Percentiles rank a stretch among this genome's conserved stretches.
phyloP scores from a whole-genome alignment of 2,888 invertebrate species.

The Microplitis deprimator region DNA sequence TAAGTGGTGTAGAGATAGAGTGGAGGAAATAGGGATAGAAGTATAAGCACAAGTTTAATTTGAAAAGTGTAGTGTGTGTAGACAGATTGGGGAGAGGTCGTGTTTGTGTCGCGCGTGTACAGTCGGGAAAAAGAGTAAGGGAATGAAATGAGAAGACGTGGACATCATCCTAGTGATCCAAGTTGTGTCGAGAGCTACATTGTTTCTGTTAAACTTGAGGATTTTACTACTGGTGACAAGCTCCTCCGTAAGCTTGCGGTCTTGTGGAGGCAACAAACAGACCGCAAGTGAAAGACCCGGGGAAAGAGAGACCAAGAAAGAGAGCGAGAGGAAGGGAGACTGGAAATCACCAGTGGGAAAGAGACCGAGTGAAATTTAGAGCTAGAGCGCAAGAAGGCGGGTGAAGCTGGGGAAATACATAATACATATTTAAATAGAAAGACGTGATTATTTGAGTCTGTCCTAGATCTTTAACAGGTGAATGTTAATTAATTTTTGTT shows the following conservation, averaged over 20 bases:
- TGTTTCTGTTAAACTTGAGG: constrained; percentile 5
- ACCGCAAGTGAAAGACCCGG: constrained; percentile 28
- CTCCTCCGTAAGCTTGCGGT: constrained; percentile 23
- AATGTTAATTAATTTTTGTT: background rate
- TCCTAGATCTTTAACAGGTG: background rate
- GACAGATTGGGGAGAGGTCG: background rate
- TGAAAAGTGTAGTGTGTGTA: background rate
- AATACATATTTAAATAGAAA: constrained; percentile 12
- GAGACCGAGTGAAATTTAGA: constrained; percentile 11
- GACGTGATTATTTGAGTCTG: constrained; percentile 2
- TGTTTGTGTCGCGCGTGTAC: constrained; percentile 19
- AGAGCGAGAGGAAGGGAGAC: constrained; percentile 15
- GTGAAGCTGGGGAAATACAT: constrained; percentile 12
- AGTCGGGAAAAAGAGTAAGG: constrained; percentile 26
- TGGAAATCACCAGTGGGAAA: constrained; percentile 1
- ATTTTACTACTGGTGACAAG: background rate
- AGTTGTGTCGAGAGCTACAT: background rate
- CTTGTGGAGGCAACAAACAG: constrained; percentile 14
- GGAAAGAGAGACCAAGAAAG: constrained; percentile 15
- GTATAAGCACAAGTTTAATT: background rate
- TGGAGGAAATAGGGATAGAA: background rate
- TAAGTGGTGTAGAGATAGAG: too few relatives aligned
- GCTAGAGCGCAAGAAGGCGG: constrained; percentile 1
- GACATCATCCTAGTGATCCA: background rate
- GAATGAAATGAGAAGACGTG: constrained; percentile 39